Evolutionary conservation across 2,797 vertebrate species (phyloP).

Genomic region (Mionectes olivaceus): DNA sequence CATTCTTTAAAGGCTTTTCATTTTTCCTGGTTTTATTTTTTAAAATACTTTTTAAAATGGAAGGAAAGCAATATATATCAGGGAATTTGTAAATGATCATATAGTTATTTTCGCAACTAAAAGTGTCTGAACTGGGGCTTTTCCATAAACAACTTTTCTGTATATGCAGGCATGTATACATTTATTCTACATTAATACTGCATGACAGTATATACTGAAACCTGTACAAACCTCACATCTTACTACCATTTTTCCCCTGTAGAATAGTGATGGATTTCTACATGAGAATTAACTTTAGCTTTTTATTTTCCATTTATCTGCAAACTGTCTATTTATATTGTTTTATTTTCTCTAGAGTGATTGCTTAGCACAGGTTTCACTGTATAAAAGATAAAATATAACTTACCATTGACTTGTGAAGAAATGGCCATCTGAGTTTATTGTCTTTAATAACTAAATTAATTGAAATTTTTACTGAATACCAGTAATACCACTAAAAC

Average conservation of each 20-base stretch:
- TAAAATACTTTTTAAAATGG: neutral
- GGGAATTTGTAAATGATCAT: neutral
- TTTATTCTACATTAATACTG: slow-evolving; percentile 14
- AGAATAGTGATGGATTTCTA: neutral
- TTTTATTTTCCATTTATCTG: neutral
- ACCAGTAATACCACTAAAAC: neutral
- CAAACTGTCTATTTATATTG: neutral
- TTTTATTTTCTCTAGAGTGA: neutral
- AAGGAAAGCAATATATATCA: neutral
- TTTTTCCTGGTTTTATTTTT: neutral
- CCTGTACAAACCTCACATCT: neutral
- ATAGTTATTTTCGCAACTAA: neutral
- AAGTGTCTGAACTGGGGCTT: neutral
- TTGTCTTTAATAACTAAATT: slow-evolving; percentile 2
- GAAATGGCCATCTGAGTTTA: neutral
- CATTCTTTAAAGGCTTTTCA: neutral
- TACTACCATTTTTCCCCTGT: neutral
- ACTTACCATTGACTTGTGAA: neutral
- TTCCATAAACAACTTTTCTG: neutral
- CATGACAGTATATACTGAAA: neutral
- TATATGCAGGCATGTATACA: slow-evolving; percentile 70
- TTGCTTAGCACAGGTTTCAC: slow-evolving; percentile 10
- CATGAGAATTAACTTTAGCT: neutral
- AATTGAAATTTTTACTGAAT: neutral
- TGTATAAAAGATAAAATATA: neutral